Conservation (phyloP, 2,888 invertebrate species). For the Chesias legatella region DNA sequence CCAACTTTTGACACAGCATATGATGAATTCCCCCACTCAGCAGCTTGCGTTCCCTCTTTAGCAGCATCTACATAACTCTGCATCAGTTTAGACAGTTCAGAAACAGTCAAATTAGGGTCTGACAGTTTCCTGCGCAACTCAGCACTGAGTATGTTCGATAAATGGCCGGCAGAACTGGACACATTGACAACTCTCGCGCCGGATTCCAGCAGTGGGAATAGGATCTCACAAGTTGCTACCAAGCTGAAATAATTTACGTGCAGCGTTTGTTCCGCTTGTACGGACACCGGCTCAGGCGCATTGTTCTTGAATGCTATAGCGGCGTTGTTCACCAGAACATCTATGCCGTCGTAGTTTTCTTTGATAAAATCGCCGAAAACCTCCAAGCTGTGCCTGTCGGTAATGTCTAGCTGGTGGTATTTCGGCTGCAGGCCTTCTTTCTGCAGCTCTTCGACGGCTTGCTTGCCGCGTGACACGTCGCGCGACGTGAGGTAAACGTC, state of each 20-base stretch:
- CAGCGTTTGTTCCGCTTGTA: slow-evolving; percentile 86
- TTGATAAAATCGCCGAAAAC: slow-evolving; percentile 81
- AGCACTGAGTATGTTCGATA: slow-evolving; percentile 77
- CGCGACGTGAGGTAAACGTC: slow-evolving; percentile 86
- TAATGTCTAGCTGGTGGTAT: slow-evolving; percentile 86
- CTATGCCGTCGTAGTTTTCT: slow-evolving; percentile 83
- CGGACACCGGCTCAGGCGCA: slow-evolving; percentile 81
- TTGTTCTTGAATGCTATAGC: slow-evolving; percentile 84
- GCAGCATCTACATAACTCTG: slow-evolving; percentile 82
- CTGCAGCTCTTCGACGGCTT: slow-evolving; percentile 80
- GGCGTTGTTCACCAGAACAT: slow-evolving; percentile 88
- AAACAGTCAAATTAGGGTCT: slow-evolving; percentile 76
- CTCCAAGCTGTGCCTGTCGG: slow-evolving; percentile 79
- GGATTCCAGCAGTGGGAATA: slow-evolving; percentile 85
- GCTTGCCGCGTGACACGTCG: slow-evolving; percentile 77
- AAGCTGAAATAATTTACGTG: slow-evolving; percentile 85
- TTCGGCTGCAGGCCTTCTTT: slow-evolving; percentile 77
- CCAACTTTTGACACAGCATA: slow-evolving; percentile 89
- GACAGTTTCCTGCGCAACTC: slow-evolving; percentile 72
- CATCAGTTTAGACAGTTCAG: slow-evolving; percentile 82
- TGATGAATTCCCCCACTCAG: slow-evolving; percentile 81
- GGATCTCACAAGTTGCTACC: slow-evolving; percentile 81
- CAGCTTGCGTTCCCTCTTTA: slow-evolving; percentile 52
- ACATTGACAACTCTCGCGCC: slow-evolving; percentile 88
- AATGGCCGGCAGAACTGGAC: slow-evolving; percentile 83